Evolutionary conservation across 2,797 vertebrate genomes (phyloP), one percentile per base, ranked within the genome.

Genomic region (Macropodus opercularis): DNA sequence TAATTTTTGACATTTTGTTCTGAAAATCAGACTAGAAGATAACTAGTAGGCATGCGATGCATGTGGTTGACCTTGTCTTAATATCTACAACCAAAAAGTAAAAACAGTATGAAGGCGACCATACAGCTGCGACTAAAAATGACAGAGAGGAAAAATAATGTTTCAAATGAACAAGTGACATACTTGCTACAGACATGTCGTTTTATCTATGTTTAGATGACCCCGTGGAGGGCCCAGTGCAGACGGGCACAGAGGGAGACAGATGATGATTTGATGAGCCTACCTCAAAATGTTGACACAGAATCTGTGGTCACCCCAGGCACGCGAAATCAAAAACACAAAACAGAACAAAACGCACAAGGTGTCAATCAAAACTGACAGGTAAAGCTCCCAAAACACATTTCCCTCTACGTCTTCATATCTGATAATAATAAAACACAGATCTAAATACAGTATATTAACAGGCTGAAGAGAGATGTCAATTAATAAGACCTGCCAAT

Each of bases 281-380:
- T 34, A 13, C 11, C 5, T 4, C 8, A 49, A 54, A 44, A 49
- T 49, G 19, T 31, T 56, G 46, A 40, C 40, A 21, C 32, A 51
- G 53, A 15, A 32, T 46, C 35, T 29, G 15, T 52, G 52, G 47
- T 52, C 40, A 36, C 32, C 13, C n/a, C 11, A 50, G 15, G 21
- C 17, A n/a, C 13, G n/a, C n/a, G n/a, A n/a, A n/a, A n/a, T n/a
- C 14, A 60, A 47, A 38, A 49, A 21, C 3, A 8, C 13, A 46
- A 18, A 22, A 9, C 18, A 42, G 27, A 3, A 21, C 39, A 15
- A 52, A 32, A 60, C 29, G 18, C 22, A 8, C 23, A 36, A 42
- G 17, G 24, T 21, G 31, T 22, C 18, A 53, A 22, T 19, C 6
- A 23, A 56, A 10, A 14, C 2, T 19, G 43, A 24, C 24, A 23